phyloP scores from a whole-genome alignment of 2,888 invertebrate species.

The Macrosoma leucophasiata region DNA sequence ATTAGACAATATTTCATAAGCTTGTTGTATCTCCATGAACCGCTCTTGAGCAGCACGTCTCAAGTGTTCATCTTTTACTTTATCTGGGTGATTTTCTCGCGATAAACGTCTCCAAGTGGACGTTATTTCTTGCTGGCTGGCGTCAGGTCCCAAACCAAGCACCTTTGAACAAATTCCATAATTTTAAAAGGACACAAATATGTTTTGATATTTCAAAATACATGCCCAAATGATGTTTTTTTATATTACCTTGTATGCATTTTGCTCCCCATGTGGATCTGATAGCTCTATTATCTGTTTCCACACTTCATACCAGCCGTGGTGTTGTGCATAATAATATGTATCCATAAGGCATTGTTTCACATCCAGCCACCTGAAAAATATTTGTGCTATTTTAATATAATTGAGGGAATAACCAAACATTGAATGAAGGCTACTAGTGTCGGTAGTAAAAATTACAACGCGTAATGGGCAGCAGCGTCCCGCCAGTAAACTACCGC shows the following conservation, averaged over 20 bases:
- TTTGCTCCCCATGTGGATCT: constrained; percentile 93
- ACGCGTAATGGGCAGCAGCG: no score
- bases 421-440: no score
- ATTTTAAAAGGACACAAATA: constrained; percentile 4
- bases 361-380: constrained; percentile 84
- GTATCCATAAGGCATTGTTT: constrained; percentile 83
- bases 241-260: constrained; percentile 85
- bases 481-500: no score
- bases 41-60: constrained; percentile 85
- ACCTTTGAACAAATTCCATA: constrained; percentile 54
- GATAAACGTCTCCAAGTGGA: constrained; percentile 87
- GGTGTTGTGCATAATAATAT: constrained; percentile 85
- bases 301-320: constrained; percentile 94
- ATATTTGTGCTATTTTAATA: no score
- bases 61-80: constrained; percentile 83
- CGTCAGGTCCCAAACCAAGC: constrained; percentile 84
- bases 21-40: constrained; percentile 95
- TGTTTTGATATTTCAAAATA: constrained; percentile 8
- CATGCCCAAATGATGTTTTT: not conserved
- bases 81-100: constrained; percentile 93
- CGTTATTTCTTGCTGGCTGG: constrained; percentile 91
- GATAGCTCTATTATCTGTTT: constrained; percentile 88
- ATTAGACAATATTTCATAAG: constrained; percentile 91
- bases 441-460: no score
- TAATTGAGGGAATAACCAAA: no score